Base-by-base conservation (phyloP, 30 jellyfish, hydroid and myxozoan species). In the Nemopilema nomurai region DNA sequence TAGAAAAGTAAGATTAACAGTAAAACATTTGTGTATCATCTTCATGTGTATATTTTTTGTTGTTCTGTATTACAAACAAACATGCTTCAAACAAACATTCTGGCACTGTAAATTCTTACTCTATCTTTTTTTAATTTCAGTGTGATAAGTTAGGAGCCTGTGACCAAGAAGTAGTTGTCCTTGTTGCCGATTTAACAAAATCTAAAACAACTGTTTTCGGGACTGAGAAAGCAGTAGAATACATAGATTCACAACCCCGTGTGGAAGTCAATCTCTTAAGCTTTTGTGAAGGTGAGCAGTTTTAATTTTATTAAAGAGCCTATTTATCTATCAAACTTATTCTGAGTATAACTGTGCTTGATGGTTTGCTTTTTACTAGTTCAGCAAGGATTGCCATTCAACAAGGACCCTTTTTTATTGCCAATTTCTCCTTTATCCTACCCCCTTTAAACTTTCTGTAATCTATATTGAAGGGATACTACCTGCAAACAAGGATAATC, bases 201-300 rank as follows among this genome's bases (percentile, higher is more conserved):
- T 26, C 79, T 18, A 69, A 23, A 18, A 69, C 79, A 17, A 21
- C 79, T 18, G 79, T 69, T 69, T 69, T 23, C 51, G 79, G 79
- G 31, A 69, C 79, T 69, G 53, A 26, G 23, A 69, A 69, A 69
- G 53, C 79, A 69, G 79, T 69, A 18, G 51, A 69, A 69, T 69
- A 69, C 79, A 69, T 69, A 18, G 79, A 69, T 28, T 69, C 51
- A 21, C 79, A 69, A 29, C 79, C 79, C 23, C 49, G 62, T 21
- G 51, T 69, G 49, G 79, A 69, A 69, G 23, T 69, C 25, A 69
- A 69, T 29, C 53, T 69, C 25, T 28, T 69, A 18, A 69, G 53
- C 51, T 69, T 69, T 69, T 69, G 79, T 69, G 79, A 69, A 21
- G 79, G 79, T 69, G 31, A 69, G 79, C 79, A 63, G 27, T 63